These are phyloP conservation scores for Hypomecis punctinalis DNA, from an alignment of 2,888 invertebrate genomes.

Conservation along the genomic window DNA sequence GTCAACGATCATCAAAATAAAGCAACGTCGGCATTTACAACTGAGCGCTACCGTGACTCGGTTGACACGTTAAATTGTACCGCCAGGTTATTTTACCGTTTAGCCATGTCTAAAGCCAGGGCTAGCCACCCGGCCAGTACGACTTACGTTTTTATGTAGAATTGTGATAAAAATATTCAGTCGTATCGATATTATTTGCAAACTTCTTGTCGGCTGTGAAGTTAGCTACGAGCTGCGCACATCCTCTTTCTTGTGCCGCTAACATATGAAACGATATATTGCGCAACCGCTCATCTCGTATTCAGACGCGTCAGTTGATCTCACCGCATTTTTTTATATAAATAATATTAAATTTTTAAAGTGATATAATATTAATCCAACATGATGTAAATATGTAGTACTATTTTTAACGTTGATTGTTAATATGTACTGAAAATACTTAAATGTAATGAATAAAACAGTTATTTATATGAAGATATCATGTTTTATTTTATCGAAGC, in stretches of 20 bases:
- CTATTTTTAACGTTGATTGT: conserved; percentile 16
- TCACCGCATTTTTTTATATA: no score
- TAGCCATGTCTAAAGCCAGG: neutral
- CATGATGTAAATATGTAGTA: conserved; percentile 9
- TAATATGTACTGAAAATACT: neutral
- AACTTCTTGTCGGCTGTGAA: no score
- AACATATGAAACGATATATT: no score
- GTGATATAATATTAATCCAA: conserved; percentile 6
- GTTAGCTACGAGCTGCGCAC: no score
- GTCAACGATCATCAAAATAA: neutral
- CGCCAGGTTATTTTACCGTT: neutral
- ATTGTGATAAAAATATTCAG: no score
- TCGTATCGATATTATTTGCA: no score
- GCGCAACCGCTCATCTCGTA: no score
- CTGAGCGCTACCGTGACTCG: no score
- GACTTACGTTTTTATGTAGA: no score
- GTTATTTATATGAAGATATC: conserved; percentile 7
- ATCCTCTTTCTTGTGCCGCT: neutral
- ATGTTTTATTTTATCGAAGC: conserved; percentile 15
- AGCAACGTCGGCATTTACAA: neutral
- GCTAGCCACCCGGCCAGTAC: no score
- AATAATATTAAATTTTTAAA: neutral
- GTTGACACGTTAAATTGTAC: neutral
- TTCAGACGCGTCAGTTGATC: no score
- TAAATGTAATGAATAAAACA: conserved; percentile 17